Evolutionary conservation across 92 coral and sea anemone genomes (phyloP).

Genomic region (Chrysogorgia sp.): DNA sequence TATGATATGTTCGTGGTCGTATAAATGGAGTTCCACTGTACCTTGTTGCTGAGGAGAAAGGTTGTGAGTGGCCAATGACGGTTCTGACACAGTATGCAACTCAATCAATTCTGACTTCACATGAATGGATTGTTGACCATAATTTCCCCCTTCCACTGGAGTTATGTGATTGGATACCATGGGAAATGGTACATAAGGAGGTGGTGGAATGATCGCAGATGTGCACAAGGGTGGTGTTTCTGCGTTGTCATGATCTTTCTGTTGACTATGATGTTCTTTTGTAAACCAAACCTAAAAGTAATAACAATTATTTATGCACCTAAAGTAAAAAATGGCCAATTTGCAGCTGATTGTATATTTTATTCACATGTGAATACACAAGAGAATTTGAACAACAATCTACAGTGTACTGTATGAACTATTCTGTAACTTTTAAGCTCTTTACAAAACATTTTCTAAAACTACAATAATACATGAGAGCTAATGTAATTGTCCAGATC

Average conservation of each 20-base stretch:
- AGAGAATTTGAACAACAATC: too few species aligned
- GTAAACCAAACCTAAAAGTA: slow-evolving; percentile 90
- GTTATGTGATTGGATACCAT: slow-evolving; percentile 72
- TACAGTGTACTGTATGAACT: too few species aligned
- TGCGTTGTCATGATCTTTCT: slow-evolving; percentile 65
- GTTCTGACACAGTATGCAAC: slow-evolving; percentile 84
- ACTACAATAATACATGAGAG: too few species aligned
- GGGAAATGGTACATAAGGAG: slow-evolving; percentile 68
- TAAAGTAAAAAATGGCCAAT: too few species aligned
- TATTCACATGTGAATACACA: too few species aligned
- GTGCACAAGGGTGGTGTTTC: slow-evolving; percentile 65
- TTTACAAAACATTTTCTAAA: too few species aligned
- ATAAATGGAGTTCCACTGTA: slow-evolving; percentile 4
- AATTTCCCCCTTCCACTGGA: slow-evolving; percentile 62
- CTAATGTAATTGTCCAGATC: too few species aligned
- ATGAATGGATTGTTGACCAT: slow-evolving; percentile 57
- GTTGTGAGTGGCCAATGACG: slow-evolving; percentile 73
- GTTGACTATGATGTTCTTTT: slow-evolving; percentile 86
- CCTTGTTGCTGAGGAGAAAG: slow-evolving; percentile 71
- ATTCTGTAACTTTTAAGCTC: too few species aligned
- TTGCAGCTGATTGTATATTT: too few species aligned
- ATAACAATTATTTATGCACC: too few species aligned
- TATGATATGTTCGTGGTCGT: background rate
- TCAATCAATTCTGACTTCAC: slow-evolving; percentile 94
- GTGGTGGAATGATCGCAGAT: slow-evolving; percentile 71